phyloP scores from a whole-genome alignment of 92 coral and sea anemone genomes.

The Porites lobata region DNA sequence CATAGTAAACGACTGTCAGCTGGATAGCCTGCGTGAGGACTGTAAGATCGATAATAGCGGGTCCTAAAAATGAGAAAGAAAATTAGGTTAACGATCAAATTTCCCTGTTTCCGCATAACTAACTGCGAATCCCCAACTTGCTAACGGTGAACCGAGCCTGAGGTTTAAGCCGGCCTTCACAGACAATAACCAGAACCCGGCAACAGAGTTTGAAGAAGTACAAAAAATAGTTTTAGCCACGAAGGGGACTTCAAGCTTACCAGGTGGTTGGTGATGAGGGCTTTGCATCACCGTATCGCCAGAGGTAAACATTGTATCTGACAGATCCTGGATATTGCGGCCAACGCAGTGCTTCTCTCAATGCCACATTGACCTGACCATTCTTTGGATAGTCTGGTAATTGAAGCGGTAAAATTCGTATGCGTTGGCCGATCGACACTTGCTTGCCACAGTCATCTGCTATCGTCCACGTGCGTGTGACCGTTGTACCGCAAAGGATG shows the following conservation, averaged over 20 bases:
- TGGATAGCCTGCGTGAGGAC: conserved; percentile 63
- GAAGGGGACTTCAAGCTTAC: conserved; percentile 1
- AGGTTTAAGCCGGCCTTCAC: too few species aligned
- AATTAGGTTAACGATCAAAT: too few species aligned
- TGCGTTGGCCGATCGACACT: conserved; percentile 52
- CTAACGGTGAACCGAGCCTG: too few species aligned
- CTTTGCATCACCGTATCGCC: conserved; percentile 64
- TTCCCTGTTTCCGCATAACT: too few species aligned
- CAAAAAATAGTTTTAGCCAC: background rate
- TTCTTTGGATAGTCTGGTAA: conserved; percentile 79
- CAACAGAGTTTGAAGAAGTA: too few species aligned
- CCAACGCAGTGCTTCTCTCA: conserved; percentile 78
- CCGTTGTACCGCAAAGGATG: conserved; percentile 72
- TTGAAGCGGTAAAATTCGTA: conserved; percentile 73
- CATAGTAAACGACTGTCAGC: conserved; percentile 78
- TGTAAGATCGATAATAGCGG: conserved; percentile 42
- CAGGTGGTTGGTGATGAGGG: conserved; percentile 63
- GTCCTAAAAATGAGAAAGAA: conserved; percentile 11
- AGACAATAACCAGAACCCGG: too few species aligned
- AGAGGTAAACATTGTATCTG: conserved; percentile 67
- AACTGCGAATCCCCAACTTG: too few species aligned
- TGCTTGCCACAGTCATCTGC: conserved; percentile 72
- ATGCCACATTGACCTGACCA: conserved; percentile 79
- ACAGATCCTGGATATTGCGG: conserved; percentile 88
- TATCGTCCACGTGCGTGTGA: conserved; percentile 77